Evolutionary conservation across 2,888 invertebrate genomes (phyloP), one percentile per base, ranked within the genome.

Genomic region (Leptarthrus brevirostris): DNA sequence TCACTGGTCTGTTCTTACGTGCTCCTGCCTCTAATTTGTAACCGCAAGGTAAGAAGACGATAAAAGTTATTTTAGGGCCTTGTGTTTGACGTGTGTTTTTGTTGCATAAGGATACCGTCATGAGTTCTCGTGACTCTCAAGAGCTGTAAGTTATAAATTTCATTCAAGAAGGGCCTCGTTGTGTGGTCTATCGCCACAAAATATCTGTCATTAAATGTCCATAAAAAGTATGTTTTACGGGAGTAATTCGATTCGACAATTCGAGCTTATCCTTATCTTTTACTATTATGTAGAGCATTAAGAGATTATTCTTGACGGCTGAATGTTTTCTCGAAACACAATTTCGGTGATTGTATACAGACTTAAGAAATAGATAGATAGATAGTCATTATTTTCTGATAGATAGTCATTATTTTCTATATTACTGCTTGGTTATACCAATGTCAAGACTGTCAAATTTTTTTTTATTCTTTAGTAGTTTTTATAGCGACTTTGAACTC

Each of bases 211-310:
- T 18, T 20, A 64, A 10, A 44, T 64, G 26, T 44, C 44, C 64
- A 64, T 64, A 64, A 64, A 64, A 64, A 64, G 20, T 44, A 22
- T 64, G 64, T 20, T 64, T 64, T 64, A 64, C 44, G 64, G 44
- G 64, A 20, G 47, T 64, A n/a, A 64, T 64, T 44, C 64, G 44
- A 64, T 64, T 22, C 22, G 64, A 44, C 20, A 44, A 44, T 64
- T 64, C 64, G 14, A 44, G 64, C 44, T 64, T 22, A 22, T 64
- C 44, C 20, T 24, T 47, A 64, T 49, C 36, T 26, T 18, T 36
- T 36, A 8, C 56, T 30, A n/a, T n/a, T n/a, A n/a, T n/a, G n/a
- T n/a, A n/a, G n/a, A n/a, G n/a, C n/a, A n/a, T n/a, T n/a, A n/a
- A n/a, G n/a, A n/a, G n/a, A n/a, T n/a, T n/a, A n/a, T n/a, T n/a